phyloP scores from a whole-genome alignment of 2,797 vertebrate species.

The Acanthis flammea region DNA sequence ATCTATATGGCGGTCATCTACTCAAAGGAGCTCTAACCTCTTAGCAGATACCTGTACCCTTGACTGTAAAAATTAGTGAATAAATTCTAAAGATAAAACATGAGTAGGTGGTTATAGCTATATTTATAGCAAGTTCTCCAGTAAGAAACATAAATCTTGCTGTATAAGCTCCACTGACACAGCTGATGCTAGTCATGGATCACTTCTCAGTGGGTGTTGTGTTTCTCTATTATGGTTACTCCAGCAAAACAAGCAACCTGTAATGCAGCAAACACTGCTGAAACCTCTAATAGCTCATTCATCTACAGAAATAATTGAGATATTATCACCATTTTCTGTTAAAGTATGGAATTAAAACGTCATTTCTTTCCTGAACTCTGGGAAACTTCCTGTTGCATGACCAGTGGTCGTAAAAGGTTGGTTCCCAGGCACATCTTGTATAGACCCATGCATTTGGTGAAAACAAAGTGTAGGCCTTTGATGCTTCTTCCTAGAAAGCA shows the following conservation, averaged over 20 bases:
- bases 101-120: neutral
- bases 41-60: neutral
- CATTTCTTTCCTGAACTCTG: neutral
- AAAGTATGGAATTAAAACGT: neutral
- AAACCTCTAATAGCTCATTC: neutral
- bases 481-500: neutral
- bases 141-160: neutral
- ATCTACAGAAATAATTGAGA: neutral
- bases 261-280: neutral
- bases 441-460: accelerated
- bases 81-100: neutral
- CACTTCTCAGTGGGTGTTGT: neutral
- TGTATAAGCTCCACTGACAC: neutral
- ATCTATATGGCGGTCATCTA: neutral
- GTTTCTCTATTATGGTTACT: neutral
- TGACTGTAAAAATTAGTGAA: neutral
- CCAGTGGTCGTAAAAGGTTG: neutral
- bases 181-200: neutral
- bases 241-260: neutral
- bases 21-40: neutral
- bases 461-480: neutral
- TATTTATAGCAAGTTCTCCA: neutral
- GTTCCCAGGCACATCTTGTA: neutral
- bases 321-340: neutral
- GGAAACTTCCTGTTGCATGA: neutral